These are phyloP conservation scores for Origma solitaria DNA, from an alignment of 2,113 vertebrate genomes.

Conservation along the genomic window DNA sequence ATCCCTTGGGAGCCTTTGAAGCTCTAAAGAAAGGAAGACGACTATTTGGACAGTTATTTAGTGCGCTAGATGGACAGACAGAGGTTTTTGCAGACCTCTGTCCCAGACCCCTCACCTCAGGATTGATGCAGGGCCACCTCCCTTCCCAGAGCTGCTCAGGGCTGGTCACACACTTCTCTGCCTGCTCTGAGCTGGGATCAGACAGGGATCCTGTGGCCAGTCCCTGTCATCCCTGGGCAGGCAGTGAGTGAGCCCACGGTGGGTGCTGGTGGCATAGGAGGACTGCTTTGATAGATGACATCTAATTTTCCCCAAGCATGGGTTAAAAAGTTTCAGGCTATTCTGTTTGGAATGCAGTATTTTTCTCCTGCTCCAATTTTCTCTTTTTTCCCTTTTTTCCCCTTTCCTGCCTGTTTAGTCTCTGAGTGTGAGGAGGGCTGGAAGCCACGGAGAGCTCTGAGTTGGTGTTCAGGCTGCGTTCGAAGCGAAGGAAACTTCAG, in stretches of 20 bases:
- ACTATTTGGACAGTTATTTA: not conserved
- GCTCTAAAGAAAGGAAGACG: not conserved
- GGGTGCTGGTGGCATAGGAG: not conserved
- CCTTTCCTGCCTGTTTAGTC: not conserved
- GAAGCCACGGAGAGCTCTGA: not conserved
- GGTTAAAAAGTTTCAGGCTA: not conserved
- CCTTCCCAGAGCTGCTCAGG: not conserved
- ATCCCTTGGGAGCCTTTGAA: not conserved
- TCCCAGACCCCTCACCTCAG: not conserved
- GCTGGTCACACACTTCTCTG: fast-evolving
- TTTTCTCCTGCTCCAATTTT: not conserved
- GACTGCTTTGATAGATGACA: not conserved
- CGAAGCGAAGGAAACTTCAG: not conserved
- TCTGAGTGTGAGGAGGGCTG: fast-evolving
- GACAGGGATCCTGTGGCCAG: too few relatives aligned
- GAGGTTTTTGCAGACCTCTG: not conserved
- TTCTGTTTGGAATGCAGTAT: not conserved
- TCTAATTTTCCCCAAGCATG: not conserved
- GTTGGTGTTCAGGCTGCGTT: fast-evolving
- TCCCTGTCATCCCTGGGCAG: not conserved
- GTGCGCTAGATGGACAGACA: not conserved
- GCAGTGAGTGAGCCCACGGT: fast-evolving
- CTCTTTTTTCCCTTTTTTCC: not conserved
- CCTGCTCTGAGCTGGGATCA: not conserved
- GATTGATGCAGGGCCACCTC: not conserved